phyloP scores from a whole-genome alignment of 2,113 vertebrate genomes.

The Oophaga pumilio region DNA sequence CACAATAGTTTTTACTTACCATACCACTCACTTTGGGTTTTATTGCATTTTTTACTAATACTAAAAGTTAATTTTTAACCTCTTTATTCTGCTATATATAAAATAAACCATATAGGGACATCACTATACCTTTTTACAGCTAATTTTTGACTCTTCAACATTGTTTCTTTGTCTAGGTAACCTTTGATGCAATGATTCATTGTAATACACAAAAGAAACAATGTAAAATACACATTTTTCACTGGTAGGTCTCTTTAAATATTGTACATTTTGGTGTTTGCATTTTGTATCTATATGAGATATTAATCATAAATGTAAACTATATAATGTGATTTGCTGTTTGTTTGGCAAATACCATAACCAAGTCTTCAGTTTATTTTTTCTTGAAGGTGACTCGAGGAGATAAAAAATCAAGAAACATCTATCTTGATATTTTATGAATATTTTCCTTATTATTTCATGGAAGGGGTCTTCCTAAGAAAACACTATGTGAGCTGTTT shows the following conservation, averaged over 20 bases:
- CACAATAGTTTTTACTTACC: too few species aligned
- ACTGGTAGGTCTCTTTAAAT: not conserved
- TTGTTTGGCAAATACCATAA: constrained; percentile 6
- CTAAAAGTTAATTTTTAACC: too few species aligned
- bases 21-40: too few species aligned
- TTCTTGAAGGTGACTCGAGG: not conserved
- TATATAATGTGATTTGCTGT: not conserved
- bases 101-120: too few species aligned
- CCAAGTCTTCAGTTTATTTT: not conserved
- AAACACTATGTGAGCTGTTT: not conserved
- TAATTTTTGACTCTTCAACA: too few species aligned
- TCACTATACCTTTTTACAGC: too few species aligned
- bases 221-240: not conserved
- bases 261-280: not conserved
- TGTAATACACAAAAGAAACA: too few species aligned
- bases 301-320: not conserved
- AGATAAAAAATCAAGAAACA: not conserved
- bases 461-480: not conserved
- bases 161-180: too few species aligned
- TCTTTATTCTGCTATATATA: too few species aligned
- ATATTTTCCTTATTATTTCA: not conserved
- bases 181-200: too few species aligned
- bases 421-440: not conserved
- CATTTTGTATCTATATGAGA: not conserved
- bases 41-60: too few species aligned